Conservation (phyloP, 2,113 vertebrate genomes). For the Leucoraja erinaceus region DNA sequence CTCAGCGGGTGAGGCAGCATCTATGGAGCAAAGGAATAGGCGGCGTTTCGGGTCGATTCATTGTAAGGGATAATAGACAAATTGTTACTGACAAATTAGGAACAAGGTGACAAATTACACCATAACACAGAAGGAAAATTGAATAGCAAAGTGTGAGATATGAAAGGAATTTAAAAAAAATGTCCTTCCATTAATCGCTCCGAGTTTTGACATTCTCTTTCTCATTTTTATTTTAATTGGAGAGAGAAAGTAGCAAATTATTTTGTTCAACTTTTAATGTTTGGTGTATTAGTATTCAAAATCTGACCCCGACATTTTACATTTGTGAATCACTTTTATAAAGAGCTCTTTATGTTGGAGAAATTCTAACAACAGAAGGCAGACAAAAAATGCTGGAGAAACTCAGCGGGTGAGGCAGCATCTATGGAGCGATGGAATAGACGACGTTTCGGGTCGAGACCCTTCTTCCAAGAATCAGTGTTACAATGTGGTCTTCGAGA, state of each 20-base stretch:
- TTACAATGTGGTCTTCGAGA: too few relatives aligned
- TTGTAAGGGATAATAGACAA: constrained; percentile 1
- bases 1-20: too few relatives aligned
- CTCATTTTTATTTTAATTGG: constrained; percentile 21
- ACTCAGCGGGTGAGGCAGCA: too few relatives aligned
- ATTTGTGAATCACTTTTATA: neutral
- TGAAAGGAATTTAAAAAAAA: constrained; percentile 8
- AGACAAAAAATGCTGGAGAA: too few relatives aligned
- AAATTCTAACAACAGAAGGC: neutral
- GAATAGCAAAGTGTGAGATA: constrained; percentile 1
- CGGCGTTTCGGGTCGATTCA: too few relatives aligned
- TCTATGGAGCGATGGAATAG: too few relatives aligned
- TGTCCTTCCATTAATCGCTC: neutral
- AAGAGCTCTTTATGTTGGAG: neutral
- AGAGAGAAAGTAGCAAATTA: neutral
- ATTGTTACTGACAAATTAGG: constrained; percentile 25
- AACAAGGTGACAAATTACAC: constrained; percentile 7
- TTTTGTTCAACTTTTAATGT: neutral
- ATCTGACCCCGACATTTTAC: neutral
- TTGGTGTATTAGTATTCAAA: neutral
- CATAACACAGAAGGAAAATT: neutral
- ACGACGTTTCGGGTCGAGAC: too few relatives aligned
- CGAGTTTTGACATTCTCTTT: neutral
- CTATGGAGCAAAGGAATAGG: too few relatives aligned
- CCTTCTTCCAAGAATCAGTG: too few relatives aligned